A percentile compares a stretch with the other conserved stretches of the same genome.
Evolutionary conservation across 2,888 invertebrate genomes (phyloP).

Genomic region (Macaria notata): DNA sequence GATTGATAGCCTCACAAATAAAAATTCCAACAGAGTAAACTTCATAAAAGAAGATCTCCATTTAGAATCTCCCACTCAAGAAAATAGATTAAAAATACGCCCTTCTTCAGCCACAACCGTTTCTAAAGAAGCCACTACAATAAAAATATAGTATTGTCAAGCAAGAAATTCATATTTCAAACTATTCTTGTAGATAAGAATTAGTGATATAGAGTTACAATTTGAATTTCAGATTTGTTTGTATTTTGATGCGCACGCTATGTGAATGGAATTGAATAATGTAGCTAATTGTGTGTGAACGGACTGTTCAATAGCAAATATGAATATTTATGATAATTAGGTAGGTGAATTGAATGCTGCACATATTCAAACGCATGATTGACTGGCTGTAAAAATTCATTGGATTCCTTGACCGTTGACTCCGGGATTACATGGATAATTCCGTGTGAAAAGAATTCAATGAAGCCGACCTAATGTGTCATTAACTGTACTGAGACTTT

Average conservation of each 20-base stretch:
- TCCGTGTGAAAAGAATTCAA: background rate
- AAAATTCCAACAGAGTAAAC: conserved; percentile 32
- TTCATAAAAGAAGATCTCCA: conserved; percentile 32
- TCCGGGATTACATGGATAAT: conserved; percentile 10
- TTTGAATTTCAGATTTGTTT: conserved; percentile 70
- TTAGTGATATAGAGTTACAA: conserved; percentile 72
- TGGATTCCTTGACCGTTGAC: conserved; percentile 30
- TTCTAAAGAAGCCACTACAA: conserved; percentile 68
- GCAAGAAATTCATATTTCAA: conserved; percentile 71
- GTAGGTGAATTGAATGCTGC: conserved; percentile 39
- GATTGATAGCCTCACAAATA: conserved; percentile 53
- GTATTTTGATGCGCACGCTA: conserved; percentile 56
- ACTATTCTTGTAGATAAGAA: conserved; percentile 58
- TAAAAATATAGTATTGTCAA: conserved; percentile 69
- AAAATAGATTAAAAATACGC: conserved; percentile 39
- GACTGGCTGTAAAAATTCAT: conserved; percentile 37
- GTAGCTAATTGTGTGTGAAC: conserved; percentile 80
- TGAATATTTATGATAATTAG: conserved; percentile 72
- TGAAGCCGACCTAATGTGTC: background rate
- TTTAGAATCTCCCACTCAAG: conserved; percentile 29
- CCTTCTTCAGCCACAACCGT: conserved; percentile 35
- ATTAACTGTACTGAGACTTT: too few species aligned
- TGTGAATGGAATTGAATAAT: conserved; percentile 67
- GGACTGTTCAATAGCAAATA: conserved; percentile 48
- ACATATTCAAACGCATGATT: conserved; percentile 44